These are phyloP conservation scores for Amazona vittata DNA, from an alignment of 2,113 vertebrate species.

Conservation along the genomic window DNA sequence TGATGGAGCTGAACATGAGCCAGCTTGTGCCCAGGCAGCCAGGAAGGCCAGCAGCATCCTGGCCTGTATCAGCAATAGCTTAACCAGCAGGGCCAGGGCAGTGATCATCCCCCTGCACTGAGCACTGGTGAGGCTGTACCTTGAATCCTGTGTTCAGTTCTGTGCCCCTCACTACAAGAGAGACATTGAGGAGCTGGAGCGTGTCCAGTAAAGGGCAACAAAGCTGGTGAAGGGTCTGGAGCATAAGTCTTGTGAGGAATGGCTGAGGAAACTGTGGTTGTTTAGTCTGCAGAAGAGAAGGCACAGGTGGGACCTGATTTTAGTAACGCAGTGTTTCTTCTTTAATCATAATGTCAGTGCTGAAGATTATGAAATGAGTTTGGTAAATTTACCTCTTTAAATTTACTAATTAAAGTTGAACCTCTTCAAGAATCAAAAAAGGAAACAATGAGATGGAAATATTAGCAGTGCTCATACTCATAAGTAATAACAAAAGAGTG, in stretches of 20 bases:
- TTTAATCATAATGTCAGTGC: neutral
- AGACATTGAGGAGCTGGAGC: too few species aligned
- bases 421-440: neutral
- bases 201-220: too few species aligned
- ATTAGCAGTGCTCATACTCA: neutral
- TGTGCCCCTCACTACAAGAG: too few species aligned
- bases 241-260: too few species aligned
- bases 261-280: too few species aligned
- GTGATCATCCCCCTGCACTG: too few species aligned
- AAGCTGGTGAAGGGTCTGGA: too few species aligned
- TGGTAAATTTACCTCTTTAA: neutral
- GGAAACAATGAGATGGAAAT: neutral
- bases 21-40: too few species aligned
- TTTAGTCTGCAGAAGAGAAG: too few species aligned
- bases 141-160: neutral
- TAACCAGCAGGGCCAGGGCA: neutral
- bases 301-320: neutral
- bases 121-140: neutral
- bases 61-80: too few species aligned
- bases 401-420: neutral
- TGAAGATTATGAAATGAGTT: neutral
- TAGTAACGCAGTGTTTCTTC: neutral
- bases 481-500: neutral
- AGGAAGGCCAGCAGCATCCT: neutral
- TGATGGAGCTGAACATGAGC: neutral